Evolutionary conservation across 2,113 vertebrate species (phyloP), one percentile per base, ranked within the genome.

Genomic region (Clarias batrachus): DNA sequence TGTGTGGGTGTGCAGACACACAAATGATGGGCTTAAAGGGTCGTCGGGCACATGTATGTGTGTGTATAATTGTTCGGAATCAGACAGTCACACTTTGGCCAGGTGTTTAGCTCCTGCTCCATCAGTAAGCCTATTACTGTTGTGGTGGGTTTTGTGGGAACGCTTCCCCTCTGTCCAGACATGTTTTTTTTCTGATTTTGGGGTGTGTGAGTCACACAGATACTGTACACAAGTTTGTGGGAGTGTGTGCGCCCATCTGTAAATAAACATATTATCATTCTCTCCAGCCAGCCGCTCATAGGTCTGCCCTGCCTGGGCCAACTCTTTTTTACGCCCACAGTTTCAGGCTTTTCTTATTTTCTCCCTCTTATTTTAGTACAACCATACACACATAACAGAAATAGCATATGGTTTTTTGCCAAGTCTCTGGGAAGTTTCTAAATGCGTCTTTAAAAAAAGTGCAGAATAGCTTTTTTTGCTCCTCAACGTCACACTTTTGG

Each of bases 251-350:
- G 63, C 11, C 62, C 25, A 10, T 87, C 89, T 82, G 77, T 82
- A 88, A 88, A 88, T 90, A 88, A 86, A 78, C 54, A 82, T 82
- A 86, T 77, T 56, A 88, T 82, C 81, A 86, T 84, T 71, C 48
- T 86, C 85, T 82, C 77, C 83, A 84, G 65, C 41, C 84, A 54
- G 23, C 78, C 48, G 63, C 84, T 60, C 86, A 82, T n/a, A 79
- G 81, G 33, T 84, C 30, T 52, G 84, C 81, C 78, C 83, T 85
- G 68, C 85, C 84, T 90, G 66, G 76, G 66, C 71, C 68, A 62
- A 33, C 57, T 82, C 14, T 76, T 76, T 37, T 76, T 76, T 23
- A 83, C 81, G 78, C 60, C 73, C 73, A 59, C 70, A 37, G 16
- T 73, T 74, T 63, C 33, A 33, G 27, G 30, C 60, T 87, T 66